Evolutionary conservation across 1,140 invertebrate genomes (phyloP).

Genomic region (Nomia melanderi): DNA sequence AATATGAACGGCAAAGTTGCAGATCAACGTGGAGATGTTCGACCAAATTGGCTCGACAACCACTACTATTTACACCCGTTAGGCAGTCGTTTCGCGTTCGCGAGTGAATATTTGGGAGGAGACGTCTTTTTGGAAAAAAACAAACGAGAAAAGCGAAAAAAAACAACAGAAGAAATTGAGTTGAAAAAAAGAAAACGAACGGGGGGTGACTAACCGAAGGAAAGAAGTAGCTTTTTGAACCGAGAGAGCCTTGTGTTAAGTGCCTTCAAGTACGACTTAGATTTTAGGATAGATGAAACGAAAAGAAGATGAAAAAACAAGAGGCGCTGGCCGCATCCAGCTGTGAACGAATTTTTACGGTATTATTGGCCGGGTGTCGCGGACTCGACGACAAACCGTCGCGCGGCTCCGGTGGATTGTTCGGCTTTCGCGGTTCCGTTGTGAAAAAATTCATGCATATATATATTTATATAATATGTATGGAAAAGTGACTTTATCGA

Average conservation of each 20-base stretch:
- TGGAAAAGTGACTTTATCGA: not conserved
- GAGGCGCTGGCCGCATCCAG: conserved; percentile 79
- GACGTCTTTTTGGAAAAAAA: not conserved
- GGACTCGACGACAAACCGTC: not conserved
- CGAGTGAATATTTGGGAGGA: not conserved
- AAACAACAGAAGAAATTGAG: not conserved
- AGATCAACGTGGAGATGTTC: not conserved
- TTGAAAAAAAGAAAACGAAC: conserved; percentile 21
- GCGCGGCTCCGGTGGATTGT: not conserved
- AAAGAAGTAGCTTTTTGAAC: conserved; percentile 66
- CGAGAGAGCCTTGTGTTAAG: conserved; percentile 81
- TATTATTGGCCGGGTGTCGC: conserved; percentile 70
- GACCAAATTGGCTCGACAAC: no score
- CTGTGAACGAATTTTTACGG: conserved; percentile 76
- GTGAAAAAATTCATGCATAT: no score
- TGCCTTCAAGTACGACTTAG: conserved; percentile 81
- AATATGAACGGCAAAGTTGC: conserved; percentile 20
- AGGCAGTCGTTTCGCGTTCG: conserved; percentile 3
- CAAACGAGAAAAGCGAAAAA: conserved; percentile 1
- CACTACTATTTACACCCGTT: not conserved
- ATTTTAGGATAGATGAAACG: conserved; percentile 76
- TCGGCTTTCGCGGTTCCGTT: no score
- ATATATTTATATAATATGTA: no score
- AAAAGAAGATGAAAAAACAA: conserved; percentile 53
- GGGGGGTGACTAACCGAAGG: conserved; percentile 40